Evolutionary conservation across 2,113 vertebrate species (phyloP).

Genomic region (Psephotus haematonotus): DNA sequence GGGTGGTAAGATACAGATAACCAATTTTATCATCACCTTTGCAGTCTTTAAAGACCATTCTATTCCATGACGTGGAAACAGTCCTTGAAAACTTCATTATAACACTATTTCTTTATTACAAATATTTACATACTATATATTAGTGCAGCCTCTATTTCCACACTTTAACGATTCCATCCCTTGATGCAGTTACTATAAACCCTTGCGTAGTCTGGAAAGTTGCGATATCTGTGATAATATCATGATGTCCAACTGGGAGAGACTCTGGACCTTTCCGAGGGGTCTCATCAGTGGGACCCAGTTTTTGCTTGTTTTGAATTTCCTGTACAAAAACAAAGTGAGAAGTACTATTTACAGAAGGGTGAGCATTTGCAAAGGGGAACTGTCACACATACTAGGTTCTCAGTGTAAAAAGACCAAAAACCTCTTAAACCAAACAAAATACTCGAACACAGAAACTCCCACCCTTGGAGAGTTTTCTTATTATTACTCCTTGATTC

Average conservation of each 20-base stretch:
- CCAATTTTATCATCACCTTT: not conserved
- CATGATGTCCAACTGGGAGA: constrained; percentile 92
- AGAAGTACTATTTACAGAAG: not conserved
- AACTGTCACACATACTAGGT: not conserved
- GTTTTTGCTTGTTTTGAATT: constrained; percentile 97
- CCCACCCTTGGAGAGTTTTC: not conserved
- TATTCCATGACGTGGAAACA: constrained; percentile 49
- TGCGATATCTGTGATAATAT: constrained; percentile 95
- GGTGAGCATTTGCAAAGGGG: not conserved
- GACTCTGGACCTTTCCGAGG: constrained; percentile 91
- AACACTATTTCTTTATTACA: constrained; percentile 63
- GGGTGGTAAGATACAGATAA: not conserved
- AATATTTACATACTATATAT: constrained; percentile 65
- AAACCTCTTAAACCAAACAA: not conserved
- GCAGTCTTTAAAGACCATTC: constrained; percentile 6
- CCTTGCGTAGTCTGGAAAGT: constrained; percentile 98
- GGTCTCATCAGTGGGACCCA: constrained; percentile 86
- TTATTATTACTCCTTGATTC: not conserved
- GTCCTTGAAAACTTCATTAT: constrained; percentile 42
- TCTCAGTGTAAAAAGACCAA: not conserved
- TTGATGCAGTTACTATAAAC: constrained; percentile 95
- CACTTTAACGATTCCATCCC: constrained; percentile 97
- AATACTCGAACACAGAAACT: not conserved
- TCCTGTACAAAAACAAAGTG: constrained; percentile 76
- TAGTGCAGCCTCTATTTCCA: constrained; percentile 84